phyloP scores from a whole-genome alignment of 2,797 vertebrate species.

The Calcarius lapponicus region DNA sequence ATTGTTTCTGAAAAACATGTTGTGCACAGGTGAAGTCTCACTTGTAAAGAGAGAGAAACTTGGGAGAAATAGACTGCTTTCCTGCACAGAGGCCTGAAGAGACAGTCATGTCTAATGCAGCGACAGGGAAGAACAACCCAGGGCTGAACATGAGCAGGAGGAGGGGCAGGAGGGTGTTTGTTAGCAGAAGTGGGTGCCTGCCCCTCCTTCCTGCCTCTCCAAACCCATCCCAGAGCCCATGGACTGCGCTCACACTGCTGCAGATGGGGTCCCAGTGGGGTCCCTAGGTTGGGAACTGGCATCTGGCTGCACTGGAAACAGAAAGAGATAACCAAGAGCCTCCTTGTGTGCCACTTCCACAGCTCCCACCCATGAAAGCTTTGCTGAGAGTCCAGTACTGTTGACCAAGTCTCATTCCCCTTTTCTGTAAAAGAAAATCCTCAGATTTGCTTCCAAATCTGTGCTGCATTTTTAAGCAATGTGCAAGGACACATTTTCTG shows the following conservation, averaged over 20 bases:
- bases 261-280: rapidly evolving
- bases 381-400: neutral
- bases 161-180: neutral
- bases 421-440: neutral
- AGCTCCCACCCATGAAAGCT: neutral
- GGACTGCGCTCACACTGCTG: neutral
- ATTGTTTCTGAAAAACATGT: neutral
- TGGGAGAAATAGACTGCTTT: neutral
- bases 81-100: neutral
- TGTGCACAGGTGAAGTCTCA: neutral
- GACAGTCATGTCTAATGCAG: neutral
- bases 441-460: neutral
- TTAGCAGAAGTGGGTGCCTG: neutral
- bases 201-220: neutral
- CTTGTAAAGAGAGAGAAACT: neutral
- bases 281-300: neutral
- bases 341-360: neutral
- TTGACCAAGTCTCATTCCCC: neutral
- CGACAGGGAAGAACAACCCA: neutral
- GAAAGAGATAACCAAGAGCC: neutral
- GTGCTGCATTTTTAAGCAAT: neutral
- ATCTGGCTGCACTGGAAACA: neutral
- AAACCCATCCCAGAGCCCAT: neutral
- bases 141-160: rapidly evolving
- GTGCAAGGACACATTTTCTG: neutral